Conservation (phyloP, 2,797 vertebrate genomes). For the Ptychobarbus kaznakovi region DNA sequence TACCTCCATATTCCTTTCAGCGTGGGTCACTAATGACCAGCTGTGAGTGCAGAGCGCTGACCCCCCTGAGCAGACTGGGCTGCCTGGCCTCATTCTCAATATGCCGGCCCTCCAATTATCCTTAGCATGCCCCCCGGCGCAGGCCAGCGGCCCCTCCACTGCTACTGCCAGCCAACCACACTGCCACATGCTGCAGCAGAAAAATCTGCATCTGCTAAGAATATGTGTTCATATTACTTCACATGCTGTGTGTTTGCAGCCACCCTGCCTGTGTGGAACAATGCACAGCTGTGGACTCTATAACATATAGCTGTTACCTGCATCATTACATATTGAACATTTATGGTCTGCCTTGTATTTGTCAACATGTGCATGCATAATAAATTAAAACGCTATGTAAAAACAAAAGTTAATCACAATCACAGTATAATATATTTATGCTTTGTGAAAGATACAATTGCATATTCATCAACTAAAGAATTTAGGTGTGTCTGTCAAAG, state of each 20-base stretch:
- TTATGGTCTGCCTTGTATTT: neutral
- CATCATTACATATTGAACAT: constrained; percentile 10
- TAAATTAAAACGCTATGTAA: neutral
- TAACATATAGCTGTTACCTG: constrained; percentile 1
- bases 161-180: constrained; percentile 44
- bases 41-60: constrained; percentile 52
- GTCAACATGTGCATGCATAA: constrained; percentile 12
- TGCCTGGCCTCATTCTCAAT: constrained; percentile 62
- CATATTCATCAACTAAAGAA: neutral
- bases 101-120: constrained; percentile 66
- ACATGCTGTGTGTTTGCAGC: constrained; percentile 25
- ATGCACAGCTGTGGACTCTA: neutral
- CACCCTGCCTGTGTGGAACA: constrained; percentile 12
- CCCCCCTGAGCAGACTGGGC: constrained; percentile 56
- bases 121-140: constrained; percentile 61
- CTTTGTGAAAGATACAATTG: neutral
- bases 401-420: constrained; percentile 9
- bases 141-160: constrained; percentile 55
- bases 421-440: neutral
- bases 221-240: constrained; percentile 32
- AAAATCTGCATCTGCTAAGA: constrained; percentile 44
- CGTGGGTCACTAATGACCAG: constrained; percentile 64
- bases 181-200: constrained; percentile 35
- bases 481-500: neutral
- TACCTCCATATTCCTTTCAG: constrained; percentile 62